Percentiles rank a stretch among this genome's conserved stretches.
phyloP scores from a whole-genome alignment of 2,888 invertebrate species.

The Eupithecia exiguata region DNA sequence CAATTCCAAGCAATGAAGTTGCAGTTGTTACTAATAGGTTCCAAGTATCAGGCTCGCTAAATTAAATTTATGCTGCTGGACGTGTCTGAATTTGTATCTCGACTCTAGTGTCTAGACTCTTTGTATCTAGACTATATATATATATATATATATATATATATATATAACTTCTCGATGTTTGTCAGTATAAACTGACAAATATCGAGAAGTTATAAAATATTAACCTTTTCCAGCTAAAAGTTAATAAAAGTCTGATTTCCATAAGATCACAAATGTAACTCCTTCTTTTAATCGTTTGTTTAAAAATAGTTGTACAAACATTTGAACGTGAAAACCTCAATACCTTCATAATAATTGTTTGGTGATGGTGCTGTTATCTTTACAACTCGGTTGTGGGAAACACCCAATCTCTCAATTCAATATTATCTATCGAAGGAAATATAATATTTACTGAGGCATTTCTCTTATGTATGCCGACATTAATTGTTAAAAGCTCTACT shows the following conservation, averaged over 20 bases:
- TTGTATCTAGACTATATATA: no score
- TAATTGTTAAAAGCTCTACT: not conserved
- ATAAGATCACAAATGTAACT: no score
- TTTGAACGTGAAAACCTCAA: not conserved
- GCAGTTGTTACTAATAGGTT: no score
- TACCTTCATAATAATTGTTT: not conserved
- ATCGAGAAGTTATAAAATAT: not conserved
- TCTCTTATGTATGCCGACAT: not conserved
- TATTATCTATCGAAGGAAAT: not conserved
- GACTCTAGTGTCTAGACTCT: no score
- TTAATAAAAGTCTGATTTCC: no score
- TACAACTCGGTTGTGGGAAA: not conserved
- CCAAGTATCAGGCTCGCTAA: no score
- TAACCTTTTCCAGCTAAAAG: no score
- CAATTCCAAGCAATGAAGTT: no score
- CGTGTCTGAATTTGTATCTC: not conserved
- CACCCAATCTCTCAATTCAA: constrained; percentile 1
- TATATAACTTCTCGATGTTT: no score
- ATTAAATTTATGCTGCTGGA: no score
- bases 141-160: no score
- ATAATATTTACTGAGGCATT: not conserved
- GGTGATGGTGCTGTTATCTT: not conserved
- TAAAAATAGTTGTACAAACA: not conserved
- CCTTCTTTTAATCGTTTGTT: not conserved
- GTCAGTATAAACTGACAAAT: not conserved